phyloP scores from a whole-genome alignment of 92 coral and sea anemone species.

The Phymanthus crucifer region DNA sequence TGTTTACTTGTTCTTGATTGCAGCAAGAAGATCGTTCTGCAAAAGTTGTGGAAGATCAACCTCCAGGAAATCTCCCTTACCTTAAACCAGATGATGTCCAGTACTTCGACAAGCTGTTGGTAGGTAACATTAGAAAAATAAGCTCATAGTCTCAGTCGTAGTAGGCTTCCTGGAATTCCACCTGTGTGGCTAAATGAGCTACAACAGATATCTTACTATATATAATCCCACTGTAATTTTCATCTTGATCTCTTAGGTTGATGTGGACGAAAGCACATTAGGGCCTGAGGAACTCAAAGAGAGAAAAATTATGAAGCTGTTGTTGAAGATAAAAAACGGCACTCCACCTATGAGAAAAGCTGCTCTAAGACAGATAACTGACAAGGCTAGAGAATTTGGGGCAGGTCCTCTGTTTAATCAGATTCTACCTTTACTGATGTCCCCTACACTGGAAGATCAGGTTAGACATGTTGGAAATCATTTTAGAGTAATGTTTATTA shows the following conservation, averaged over 20 bases:
- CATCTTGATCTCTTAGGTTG: constrained; percentile 62
- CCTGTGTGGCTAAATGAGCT: background rate
- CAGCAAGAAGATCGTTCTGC: constrained; percentile 95
- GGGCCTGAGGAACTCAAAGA: constrained; percentile 96
- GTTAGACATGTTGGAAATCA: constrained; percentile 30
- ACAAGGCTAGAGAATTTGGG: constrained; percentile 99
- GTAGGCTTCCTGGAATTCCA: too few species aligned
- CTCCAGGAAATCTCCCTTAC: constrained; percentile 97
- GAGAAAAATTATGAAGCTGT: constrained; percentile 96
- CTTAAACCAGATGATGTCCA: constrained; percentile 99
- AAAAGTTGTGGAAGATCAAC: constrained; percentile 97
- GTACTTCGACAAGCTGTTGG: constrained; percentile 96
- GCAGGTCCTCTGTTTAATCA: constrained; percentile 99
- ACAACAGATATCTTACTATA: background rate
- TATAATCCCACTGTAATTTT: too few species aligned
- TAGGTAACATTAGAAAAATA: constrained; percentile 58
- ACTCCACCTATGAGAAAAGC: constrained; percentile 99
- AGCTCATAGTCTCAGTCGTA: too few species aligned
- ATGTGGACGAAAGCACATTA: constrained; percentile 97
- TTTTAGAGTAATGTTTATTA: background rate
- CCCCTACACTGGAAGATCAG: constrained; percentile 99
- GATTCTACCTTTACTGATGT: constrained; percentile 93
- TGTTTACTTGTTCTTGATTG: constrained; percentile 5
- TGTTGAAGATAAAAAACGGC: constrained; percentile 94
- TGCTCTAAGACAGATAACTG: constrained; percentile 96